Conservation (phyloP, 1,140 invertebrate species). For the Drosophila malerkotliana region DNA sequence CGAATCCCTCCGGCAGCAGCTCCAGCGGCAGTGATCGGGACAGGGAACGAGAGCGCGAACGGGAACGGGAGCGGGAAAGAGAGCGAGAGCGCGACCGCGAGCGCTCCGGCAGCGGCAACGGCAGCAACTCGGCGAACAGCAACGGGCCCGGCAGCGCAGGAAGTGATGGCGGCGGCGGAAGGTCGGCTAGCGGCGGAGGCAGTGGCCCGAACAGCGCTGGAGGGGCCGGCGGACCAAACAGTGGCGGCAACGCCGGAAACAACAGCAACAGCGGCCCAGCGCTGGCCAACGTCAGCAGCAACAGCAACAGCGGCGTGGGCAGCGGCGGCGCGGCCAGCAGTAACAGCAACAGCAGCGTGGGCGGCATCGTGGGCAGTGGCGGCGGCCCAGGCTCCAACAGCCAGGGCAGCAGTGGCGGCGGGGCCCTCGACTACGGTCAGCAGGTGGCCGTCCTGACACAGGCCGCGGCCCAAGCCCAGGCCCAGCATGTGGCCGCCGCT, state of each 20-base stretch:
- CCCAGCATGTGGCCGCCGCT: slow-evolving; percentile 64
- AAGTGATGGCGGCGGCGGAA: slow-evolving; percentile 51
- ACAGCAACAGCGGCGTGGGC: slow-evolving; percentile 50
- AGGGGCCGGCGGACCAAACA: slow-evolving; percentile 27
- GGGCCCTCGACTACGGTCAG: slow-evolving; percentile 31
- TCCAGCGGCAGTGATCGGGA: slow-evolving; percentile 24
- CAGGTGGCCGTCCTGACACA: slow-evolving; percentile 45
- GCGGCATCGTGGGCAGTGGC: slow-evolving; percentile 33
- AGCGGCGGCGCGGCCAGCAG: slow-evolving; percentile 46
- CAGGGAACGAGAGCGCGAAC: slow-evolving; percentile 17
- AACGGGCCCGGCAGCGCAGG: slow-evolving; percentile 68
- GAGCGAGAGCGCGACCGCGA: slow-evolving; percentile 18
- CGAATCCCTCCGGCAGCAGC: slow-evolving; percentile 18
- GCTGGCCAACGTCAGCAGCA: slow-evolving; percentile 41
- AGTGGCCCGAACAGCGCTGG: slow-evolving; percentile 45
- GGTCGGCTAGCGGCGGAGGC: slow-evolving; percentile 38
- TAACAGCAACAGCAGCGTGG: slow-evolving; percentile 47
- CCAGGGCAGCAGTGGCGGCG: slow-evolving; percentile 37
- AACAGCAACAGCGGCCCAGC: slow-evolving; percentile 57
- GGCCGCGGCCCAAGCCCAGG: slow-evolving; percentile 35
- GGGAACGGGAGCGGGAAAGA: slow-evolving; percentile 41
- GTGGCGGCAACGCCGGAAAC: slow-evolving; percentile 48
- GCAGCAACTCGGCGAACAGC: slow-evolving; percentile 67
- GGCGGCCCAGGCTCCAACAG: slow-evolving; percentile 40
- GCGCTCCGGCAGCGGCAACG: slow-evolving; percentile 29